Evolutionary conservation across 2,888 invertebrate species (phyloP).

Genomic region (Dynastes tityus): DNA sequence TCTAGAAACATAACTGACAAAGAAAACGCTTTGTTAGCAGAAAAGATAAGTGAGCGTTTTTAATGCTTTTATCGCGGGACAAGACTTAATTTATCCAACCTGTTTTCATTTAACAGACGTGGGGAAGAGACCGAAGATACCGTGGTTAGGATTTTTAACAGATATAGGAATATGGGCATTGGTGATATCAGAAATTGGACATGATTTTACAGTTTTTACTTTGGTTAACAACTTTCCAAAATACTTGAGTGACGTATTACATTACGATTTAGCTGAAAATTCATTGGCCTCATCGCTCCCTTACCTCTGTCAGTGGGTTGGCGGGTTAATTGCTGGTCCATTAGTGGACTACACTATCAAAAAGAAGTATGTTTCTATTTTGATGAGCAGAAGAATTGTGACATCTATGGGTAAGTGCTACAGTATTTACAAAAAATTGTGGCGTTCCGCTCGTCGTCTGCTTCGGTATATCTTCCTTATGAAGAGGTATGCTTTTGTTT

Average conservation of each 20-base stretch:
- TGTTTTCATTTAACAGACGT: conserved; percentile 11
- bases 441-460: too few species aligned
- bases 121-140: conserved; percentile 69
- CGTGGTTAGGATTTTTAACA: conserved; percentile 82
- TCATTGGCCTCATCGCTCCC: conserved; percentile 78
- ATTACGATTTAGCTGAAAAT: conserved; percentile 78
- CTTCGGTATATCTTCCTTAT: too few species aligned
- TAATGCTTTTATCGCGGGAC: neutral
- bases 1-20: conserved; percentile 74
- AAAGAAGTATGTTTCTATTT: conserved; percentile 71
- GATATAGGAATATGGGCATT: conserved; percentile 83
- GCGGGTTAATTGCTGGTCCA: conserved; percentile 77
- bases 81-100: neutral
- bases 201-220: conserved; percentile 82
- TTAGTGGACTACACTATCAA: conserved; percentile 80
- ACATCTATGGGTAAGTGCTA: conserved; percentile 75
- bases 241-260: conserved; percentile 78
- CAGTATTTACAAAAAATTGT: neutral
- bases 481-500: too few species aligned
- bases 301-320: conserved; percentile 80
- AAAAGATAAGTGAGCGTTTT: conserved; percentile 37
- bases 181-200: conserved; percentile 81
- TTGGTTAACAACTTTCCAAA: conserved; percentile 82
- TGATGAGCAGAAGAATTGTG: conserved; percentile 77
- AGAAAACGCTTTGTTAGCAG: conserved; percentile 71